A percentile compares a stretch with the other conserved stretches of the same genome.
These are phyloP conservation scores for Phrynocephalus guinanensis DNA, from an alignment of 2,797 vertebrate species.

Conservation along the genomic window DNA sequence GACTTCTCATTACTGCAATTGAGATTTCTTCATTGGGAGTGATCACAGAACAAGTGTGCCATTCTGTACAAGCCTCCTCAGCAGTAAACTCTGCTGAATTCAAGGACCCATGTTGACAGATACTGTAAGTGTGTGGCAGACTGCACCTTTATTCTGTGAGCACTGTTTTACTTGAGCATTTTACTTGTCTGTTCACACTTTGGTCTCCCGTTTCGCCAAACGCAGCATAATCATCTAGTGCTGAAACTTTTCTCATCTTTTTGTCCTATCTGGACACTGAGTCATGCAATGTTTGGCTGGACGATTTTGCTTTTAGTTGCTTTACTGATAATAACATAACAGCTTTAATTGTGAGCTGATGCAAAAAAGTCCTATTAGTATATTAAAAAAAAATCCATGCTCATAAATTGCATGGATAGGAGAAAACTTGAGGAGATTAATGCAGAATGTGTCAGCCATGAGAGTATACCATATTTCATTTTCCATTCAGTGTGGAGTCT, in stretches of 20 bases:
- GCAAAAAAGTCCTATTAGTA: conserved; percentile 47
- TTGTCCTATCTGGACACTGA: conserved; percentile 55
- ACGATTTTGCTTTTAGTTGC: conserved; percentile 57
- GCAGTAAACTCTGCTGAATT: background rate
- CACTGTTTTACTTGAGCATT: background rate
- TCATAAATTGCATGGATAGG: conserved; percentile 49
- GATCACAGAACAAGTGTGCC: background rate
- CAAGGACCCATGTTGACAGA: background rate
- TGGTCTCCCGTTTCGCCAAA: conserved; percentile 34
- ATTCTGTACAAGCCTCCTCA: background rate
- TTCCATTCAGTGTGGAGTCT: conserved; percentile 52
- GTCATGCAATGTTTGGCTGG: conserved; percentile 39
- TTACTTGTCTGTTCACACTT: background rate
- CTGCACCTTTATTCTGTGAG: background rate
- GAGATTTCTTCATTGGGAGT: background rate
- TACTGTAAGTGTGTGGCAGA: background rate
- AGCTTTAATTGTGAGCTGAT: conserved; percentile 45
- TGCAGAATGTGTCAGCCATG: conserved; percentile 33
- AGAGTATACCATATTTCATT: conserved; percentile 56
- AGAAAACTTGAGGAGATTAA: conserved; percentile 53
- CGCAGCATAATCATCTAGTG: conserved; percentile 51
- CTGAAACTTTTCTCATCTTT: conserved; percentile 41
- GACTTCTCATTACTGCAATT: background rate
- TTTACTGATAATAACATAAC: conserved; percentile 57
- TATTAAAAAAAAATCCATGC: conserved; percentile 41